Evolutionary conservation across 1,140 invertebrate species (phyloP).

Genomic region (Megathymus violae): DNA sequence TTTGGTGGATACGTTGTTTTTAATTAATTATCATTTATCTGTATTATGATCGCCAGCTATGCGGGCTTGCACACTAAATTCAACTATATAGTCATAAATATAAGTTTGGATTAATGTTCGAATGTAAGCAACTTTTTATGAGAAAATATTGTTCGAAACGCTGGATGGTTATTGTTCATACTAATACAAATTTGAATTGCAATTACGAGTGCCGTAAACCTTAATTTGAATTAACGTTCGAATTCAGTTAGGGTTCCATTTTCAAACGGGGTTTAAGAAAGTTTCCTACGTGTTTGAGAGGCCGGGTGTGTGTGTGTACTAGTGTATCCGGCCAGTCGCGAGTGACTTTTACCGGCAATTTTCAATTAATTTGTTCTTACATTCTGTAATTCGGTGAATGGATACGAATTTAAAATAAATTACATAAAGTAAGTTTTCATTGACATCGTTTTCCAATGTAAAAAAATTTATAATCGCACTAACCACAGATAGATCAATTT

Average conservation of each 20-base stretch:
- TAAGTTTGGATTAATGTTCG: conserved; percentile 45
- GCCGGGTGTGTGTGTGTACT: no score
- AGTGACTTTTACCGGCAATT: no score
- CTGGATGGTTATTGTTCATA: conserved; percentile 64
- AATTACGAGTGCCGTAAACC: conserved; percentile 64
- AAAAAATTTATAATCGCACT: no score
- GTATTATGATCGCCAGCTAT: conserved; percentile 55
- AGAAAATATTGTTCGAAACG: conserved; percentile 56
- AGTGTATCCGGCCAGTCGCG: conserved; percentile 8
- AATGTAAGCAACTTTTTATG: conserved; percentile 55
- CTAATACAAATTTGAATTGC: conserved; percentile 76
- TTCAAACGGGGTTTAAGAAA: conserved; percentile 23
- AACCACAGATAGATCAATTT: no score
- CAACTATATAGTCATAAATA: conserved; percentile 25
- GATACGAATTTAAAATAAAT: no score
- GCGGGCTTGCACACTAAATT: conserved; percentile 35
- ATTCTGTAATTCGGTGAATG: no score
- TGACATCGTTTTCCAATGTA: no score
- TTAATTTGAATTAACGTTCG: conserved; percentile 71
- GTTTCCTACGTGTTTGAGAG: conserved; percentile 7
- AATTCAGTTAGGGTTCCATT: conserved; percentile 58
- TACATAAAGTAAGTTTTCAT: no score
- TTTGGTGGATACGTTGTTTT: conserved; percentile 70
- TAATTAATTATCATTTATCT: conserved; percentile 77
- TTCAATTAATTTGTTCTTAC: no score